Percentiles rank a stretch among this genome's conserved stretches.
Evolutionary conservation across 2,797 vertebrate species (phyloP).

Genomic region (Pipistrellus nathusii): DNA sequence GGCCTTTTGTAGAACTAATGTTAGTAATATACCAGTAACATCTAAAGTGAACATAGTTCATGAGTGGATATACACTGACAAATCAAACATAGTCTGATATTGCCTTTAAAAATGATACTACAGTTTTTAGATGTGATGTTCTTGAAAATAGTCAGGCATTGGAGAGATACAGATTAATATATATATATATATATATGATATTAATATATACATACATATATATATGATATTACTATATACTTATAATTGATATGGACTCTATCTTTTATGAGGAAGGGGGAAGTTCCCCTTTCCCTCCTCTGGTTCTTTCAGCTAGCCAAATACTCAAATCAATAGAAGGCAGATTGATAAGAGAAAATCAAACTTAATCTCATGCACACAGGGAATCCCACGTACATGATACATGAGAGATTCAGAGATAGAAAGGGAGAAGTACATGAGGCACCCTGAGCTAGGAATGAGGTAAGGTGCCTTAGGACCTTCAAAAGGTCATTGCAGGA

Average conservation of each 20-base stretch:
- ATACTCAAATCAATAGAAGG: background rate
- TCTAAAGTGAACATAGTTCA: background rate
- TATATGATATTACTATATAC: background rate
- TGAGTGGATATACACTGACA: background rate
- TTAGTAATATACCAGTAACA: conserved; percentile 32
- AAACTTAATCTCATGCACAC: background rate
- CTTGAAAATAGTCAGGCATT: conserved; percentile 10
- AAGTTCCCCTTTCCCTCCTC: background rate
- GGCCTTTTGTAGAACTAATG: conserved; percentile 19
- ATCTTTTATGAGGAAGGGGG: background rate
- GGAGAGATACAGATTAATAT: background rate
- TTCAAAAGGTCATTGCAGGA: background rate
- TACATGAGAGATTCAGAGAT: background rate
- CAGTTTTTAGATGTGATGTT: background rate
- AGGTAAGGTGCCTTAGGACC: background rate
- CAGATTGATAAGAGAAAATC: background rate
- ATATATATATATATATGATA: no score
- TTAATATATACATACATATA: background rate
- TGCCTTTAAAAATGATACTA: conserved; percentile 14
- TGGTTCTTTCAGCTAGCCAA: background rate
- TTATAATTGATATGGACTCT: background rate
- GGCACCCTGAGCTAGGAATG: no score
- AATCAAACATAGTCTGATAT: conserved; percentile 37
- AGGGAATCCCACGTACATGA: background rate
- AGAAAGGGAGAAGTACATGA: background rate